Conservation (phyloP, 2,888 invertebrate genomes). For the Melanotus villosus region DNA sequence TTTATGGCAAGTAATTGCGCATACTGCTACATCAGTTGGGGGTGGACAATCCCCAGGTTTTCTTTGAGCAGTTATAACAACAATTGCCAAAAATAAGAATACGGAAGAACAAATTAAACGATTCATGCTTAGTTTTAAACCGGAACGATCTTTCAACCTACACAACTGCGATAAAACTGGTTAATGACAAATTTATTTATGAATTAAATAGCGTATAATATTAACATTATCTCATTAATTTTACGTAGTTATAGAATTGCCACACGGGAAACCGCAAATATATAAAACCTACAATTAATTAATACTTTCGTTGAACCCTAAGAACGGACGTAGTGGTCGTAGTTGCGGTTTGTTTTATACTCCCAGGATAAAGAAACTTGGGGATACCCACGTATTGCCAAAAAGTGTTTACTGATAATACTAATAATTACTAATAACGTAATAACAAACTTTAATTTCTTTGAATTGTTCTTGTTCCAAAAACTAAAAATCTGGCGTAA, state of each 20-base stretch:
- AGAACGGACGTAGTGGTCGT: slow-evolving; percentile 8
- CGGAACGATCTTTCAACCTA: background rate
- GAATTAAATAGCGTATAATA: background rate
- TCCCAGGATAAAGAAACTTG: background rate
- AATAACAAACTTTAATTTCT: too few species aligned
- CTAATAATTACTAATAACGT: too few species aligned
- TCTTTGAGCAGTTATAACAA: slow-evolving; percentile 12
- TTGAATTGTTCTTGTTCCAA: too few species aligned
- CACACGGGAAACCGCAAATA: slow-evolving; percentile 24
- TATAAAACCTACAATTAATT: slow-evolving; percentile 2
- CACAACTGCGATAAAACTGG: background rate
- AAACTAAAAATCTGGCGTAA: too few species aligned
- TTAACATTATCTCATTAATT: background rate
- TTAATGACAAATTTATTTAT: slow-evolving; percentile 19
- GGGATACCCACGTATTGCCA: background rate
- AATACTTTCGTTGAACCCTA: slow-evolving; percentile 10
- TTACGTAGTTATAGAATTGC: background rate
- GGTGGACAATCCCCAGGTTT: slow-evolving; percentile 59
- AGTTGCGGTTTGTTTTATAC: background rate
- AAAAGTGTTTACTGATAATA: too few species aligned
- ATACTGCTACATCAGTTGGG: slow-evolving; percentile 62
- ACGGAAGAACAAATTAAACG: background rate
- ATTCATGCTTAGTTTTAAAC: background rate
- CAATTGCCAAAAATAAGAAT: background rate
- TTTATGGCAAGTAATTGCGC: slow-evolving; percentile 58